These are phyloP conservation scores for Melanchra persicariae DNA, from an alignment of 2,888 invertebrate genomes.

Conservation along the genomic window DNA sequence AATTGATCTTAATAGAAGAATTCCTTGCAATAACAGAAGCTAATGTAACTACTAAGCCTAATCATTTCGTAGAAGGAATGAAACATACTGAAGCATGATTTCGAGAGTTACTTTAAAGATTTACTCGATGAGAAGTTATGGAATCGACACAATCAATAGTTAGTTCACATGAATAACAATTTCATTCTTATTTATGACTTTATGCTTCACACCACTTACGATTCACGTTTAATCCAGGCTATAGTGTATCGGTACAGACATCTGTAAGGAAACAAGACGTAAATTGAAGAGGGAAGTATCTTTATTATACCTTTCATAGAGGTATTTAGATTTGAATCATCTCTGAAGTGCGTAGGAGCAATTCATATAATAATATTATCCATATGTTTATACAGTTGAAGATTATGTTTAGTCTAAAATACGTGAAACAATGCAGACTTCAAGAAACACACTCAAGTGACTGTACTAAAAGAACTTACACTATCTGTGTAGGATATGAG, in stretches of 20 bases:
- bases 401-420: slow-evolving; percentile 18
- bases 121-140: slow-evolving; percentile 19
- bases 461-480: slow-evolving; percentile 7
- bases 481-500: slow-evolving; percentile 29
- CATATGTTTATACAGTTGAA: slow-evolving; percentile 19
- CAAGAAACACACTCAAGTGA: neutral
- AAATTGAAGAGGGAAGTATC: slow-evolving; percentile 35
- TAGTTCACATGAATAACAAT: slow-evolving; percentile 34
- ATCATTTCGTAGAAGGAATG: neutral
- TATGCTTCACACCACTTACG: slow-evolving; percentile 57
- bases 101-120: neutral
- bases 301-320: slow-evolving; percentile 28
- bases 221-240: slow-evolving; percentile 48
- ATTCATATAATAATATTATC: slow-evolving; percentile 29
- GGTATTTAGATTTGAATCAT: slow-evolving; percentile 36
- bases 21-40: neutral
- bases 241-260: slow-evolving; percentile 52
- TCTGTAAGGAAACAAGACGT: slow-evolving; percentile 59
- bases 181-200: slow-evolving; percentile 43
- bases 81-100: slow-evolving; percentile 6
- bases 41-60: neutral
- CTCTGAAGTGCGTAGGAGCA: slow-evolving; percentile 41
- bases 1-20: neutral
- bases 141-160: slow-evolving; percentile 45
- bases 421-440: slow-evolving; percentile 24